Percentiles rank a stretch among this genome's conserved stretches.
phyloP scores from a whole-genome alignment of 2,888 invertebrate genomes.

The Emesis furor region DNA sequence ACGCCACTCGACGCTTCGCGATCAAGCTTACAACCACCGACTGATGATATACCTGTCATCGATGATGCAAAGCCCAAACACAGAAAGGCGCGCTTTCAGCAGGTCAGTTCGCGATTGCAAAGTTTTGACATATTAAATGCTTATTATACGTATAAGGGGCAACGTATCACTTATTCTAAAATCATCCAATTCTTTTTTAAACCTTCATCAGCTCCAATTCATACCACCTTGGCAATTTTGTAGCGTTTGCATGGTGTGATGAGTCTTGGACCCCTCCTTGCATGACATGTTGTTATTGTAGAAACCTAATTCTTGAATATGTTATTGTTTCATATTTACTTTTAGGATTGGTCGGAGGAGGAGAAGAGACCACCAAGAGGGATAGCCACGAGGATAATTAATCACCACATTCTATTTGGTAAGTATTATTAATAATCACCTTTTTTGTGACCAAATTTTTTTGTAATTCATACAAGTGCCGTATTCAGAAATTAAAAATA shows the following conservation, averaged over 20 bases:
- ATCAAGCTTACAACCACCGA: slow-evolving; percentile 86
- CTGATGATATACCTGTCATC: slow-evolving; percentile 84
- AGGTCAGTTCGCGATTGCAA: slow-evolving; percentile 89
- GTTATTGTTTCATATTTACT: slow-evolving; percentile 62
- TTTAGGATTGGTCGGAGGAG: slow-evolving; percentile 91
- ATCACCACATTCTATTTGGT: slow-evolving; percentile 91
- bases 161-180: background rate
- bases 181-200: background rate
- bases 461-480: too few species aligned
- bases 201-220: slow-evolving; percentile 4
- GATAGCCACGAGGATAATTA: slow-evolving; percentile 91
- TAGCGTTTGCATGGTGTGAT: slow-evolving; percentile 66
- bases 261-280: background rate
- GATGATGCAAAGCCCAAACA: slow-evolving; percentile 94
- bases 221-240: slow-evolving; percentile 46
- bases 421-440: slow-evolving; percentile 51
- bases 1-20: slow-evolving; percentile 85
- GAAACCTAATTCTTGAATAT: background rate
- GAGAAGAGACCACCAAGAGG: slow-evolving; percentile 90
- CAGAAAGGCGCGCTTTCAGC: slow-evolving; percentile 97
- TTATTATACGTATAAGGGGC: background rate
- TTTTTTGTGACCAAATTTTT: too few species aligned
- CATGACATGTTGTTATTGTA: slow-evolving; percentile 10
- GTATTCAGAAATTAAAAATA: too few species aligned
- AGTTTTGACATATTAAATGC: slow-evolving; percentile 29